These are phyloP conservation scores for Leptobrachium leishanense DNA, from an alignment of 2,113 vertebrate species.

Conservation along the genomic window DNA sequence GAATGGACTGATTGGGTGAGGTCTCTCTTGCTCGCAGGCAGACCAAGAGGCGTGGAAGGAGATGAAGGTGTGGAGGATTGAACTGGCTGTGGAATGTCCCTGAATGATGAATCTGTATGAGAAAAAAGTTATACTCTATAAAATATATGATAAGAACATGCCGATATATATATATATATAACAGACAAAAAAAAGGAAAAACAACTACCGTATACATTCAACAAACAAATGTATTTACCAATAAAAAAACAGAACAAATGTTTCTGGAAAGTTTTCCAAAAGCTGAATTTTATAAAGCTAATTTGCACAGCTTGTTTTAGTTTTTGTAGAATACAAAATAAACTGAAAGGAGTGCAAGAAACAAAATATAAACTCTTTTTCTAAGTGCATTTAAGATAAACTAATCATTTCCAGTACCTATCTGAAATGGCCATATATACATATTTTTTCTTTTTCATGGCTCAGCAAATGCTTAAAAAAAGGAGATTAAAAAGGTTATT, in stretches of 20 bases:
- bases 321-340: no score
- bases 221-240: not conserved
- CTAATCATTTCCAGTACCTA: no score
- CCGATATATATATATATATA: not conserved
- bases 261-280: no score
- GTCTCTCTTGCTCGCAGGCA: slow-evolving; percentile 70
- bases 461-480: no score
- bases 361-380: no score
- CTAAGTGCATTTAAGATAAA: no score
- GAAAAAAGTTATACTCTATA: not conserved
- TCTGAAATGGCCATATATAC: no score
- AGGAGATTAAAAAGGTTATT: no score
- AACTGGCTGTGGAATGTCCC: slow-evolving; percentile 65
- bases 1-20: slow-evolving; percentile 49
- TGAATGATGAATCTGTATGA: slow-evolving; percentile 77
- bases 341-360: no score
- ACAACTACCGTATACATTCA: not conserved
- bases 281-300: no score
- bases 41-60: slow-evolving; percentile 68
- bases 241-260: not conserved
- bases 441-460: no score
- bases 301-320: no score
- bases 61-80: slow-evolving; percentile 58
- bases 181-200: not conserved
- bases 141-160: not conserved